These are phyloP conservation scores for Acholoe squamosa DNA, from an alignment of 2,888 invertebrate genomes.

Conservation along the genomic window DNA sequence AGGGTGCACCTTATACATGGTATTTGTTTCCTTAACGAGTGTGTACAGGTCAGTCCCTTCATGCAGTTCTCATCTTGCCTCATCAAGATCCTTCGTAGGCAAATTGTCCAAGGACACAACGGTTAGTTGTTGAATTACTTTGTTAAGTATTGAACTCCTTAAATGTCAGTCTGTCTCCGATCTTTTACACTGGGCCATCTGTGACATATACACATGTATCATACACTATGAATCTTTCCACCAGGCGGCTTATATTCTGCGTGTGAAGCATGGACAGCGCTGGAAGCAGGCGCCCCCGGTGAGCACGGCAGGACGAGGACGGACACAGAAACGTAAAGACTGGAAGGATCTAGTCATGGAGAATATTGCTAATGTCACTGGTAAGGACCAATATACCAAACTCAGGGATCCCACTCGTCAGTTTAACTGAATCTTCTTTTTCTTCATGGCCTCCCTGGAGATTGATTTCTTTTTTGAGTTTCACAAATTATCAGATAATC, in stretches of 20 bases:
- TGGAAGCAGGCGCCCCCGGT: not conserved
- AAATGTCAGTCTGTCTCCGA: too few relatives aligned
- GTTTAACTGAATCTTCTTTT: too few relatives aligned
- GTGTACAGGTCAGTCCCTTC: slow-evolving; percentile 10
- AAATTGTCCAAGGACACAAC: not conserved
- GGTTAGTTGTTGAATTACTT: not conserved
- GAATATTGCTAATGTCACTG: slow-evolving; percentile 45
- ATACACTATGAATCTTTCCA: too few relatives aligned
- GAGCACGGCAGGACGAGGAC: not conserved
- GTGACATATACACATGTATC: too few relatives aligned
- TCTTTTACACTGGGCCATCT: too few relatives aligned
- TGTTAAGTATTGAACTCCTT: too few relatives aligned
- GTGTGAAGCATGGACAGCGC: not conserved
- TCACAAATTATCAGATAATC: too few relatives aligned
- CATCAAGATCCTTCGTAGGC: not conserved
- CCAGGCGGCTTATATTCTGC: slow-evolving; percentile 42
- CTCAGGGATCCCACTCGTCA: too few relatives aligned
- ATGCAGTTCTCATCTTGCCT: not conserved
- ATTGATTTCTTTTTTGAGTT: too few relatives aligned
- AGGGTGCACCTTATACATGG: too few relatives aligned
- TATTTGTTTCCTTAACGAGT: not conserved
- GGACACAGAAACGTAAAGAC: not conserved
- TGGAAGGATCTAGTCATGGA: slow-evolving; percentile 36
- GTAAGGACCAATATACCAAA: not conserved
- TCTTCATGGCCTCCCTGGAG: too few relatives aligned